phyloP scores from a whole-genome alignment of 2,888 invertebrate genomes.

The Bugulina stolonifera region DNA sequence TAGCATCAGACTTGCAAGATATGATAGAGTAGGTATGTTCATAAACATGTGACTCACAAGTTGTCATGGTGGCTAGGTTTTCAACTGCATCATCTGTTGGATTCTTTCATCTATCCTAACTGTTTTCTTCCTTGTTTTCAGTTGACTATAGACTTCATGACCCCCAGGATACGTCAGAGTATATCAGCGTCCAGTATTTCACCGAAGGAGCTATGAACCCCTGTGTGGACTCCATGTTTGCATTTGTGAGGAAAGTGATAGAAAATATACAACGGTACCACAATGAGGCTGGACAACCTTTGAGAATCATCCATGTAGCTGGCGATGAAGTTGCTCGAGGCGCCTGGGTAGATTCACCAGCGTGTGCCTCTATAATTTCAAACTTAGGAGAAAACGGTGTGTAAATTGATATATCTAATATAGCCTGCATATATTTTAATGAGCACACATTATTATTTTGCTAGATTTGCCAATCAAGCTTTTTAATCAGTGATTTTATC shows the following conservation, averaged over 20 bases:
- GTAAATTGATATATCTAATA: too few species aligned
- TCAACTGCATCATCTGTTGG: too few species aligned
- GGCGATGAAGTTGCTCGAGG: slow-evolving; percentile 44
- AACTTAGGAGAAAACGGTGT: not conserved
- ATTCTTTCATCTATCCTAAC: too few species aligned
- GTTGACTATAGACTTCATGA: slow-evolving; percentile 12
- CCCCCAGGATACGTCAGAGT: slow-evolving; percentile 31
- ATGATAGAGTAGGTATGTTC: too few species aligned
- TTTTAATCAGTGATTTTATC: too few species aligned
- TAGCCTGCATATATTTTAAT: too few species aligned
- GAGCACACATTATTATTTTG: too few species aligned
- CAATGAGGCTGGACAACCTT: slow-evolving; percentile 30
- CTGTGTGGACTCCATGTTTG: slow-evolving; percentile 40
- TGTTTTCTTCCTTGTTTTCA: too few species aligned
- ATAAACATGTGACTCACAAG: too few species aligned
- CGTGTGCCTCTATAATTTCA: slow-evolving; percentile 34
- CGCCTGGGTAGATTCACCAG: slow-evolving; percentile 42
- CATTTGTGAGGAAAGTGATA: slow-evolving; percentile 39
- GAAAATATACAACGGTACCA: slow-evolving; percentile 31
- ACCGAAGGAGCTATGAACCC: slow-evolving; percentile 44
- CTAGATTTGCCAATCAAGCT: too few species aligned
- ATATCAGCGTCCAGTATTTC: slow-evolving; percentile 40
- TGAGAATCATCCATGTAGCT: slow-evolving; percentile 43
- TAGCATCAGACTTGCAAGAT: too few species aligned
- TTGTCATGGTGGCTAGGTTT: too few species aligned